phyloP scores from a whole-genome alignment of 2,797 vertebrate genomes.

The Poliocrania exsul region DNA sequence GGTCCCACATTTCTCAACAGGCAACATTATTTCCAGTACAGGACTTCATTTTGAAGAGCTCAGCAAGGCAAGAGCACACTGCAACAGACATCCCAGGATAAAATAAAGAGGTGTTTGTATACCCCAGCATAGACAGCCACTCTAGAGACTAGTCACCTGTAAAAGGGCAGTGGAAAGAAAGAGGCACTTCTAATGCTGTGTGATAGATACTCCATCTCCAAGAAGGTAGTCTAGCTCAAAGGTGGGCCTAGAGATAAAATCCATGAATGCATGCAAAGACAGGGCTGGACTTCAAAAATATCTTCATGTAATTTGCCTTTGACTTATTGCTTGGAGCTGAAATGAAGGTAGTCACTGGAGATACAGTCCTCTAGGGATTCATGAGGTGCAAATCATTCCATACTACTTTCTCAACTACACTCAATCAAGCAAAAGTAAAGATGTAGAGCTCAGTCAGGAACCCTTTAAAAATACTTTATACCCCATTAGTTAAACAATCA shows the following conservation, averaged over 20 bases:
- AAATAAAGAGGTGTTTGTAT: not conserved
- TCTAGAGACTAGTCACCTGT: not conserved
- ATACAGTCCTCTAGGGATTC: not conserved
- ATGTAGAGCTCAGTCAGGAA: not conserved
- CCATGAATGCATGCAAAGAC: not conserved
- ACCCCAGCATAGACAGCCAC: not conserved
- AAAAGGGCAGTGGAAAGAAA: not conserved
- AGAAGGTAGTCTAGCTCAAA: not conserved
- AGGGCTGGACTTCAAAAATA: not conserved
- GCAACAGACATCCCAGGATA: not conserved
- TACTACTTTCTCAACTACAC: not conserved
- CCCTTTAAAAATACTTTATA: not conserved
- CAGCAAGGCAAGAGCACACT: not conserved
- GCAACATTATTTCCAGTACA: not conserved
- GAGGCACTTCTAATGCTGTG: not conserved
- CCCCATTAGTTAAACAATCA: not conserved
- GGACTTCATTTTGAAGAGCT: not conserved
- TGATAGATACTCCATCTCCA: not conserved
- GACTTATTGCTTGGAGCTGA: not conserved
- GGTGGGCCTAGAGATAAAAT: not conserved
- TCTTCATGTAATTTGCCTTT: not conserved
- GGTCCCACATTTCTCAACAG: not conserved
- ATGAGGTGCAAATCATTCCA: not conserved
- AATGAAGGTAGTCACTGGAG: not conserved
- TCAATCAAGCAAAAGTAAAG: not conserved